These are phyloP conservation scores for Chrysodeixis includens DNA, from an alignment of 2,888 invertebrate genomes.

Conservation along the genomic window DNA sequence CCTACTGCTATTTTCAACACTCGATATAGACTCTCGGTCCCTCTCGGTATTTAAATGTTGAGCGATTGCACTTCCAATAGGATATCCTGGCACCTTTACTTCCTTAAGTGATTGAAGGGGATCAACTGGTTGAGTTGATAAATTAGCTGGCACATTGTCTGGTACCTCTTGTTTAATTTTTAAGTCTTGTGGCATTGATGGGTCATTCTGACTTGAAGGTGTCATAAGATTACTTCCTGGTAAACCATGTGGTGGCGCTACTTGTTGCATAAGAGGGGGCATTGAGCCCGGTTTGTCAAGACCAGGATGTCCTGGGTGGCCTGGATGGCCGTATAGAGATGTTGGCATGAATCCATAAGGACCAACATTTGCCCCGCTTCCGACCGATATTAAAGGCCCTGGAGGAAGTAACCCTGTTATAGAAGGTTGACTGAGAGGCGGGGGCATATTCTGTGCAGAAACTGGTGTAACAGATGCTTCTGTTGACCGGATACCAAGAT, in stretches of 20 bases:
- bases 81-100: conserved; percentile 93
- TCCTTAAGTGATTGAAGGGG: conserved; percentile 94
- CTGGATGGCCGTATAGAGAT: conserved; percentile 78
- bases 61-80: conserved; percentile 88
- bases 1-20: conserved; percentile 84
- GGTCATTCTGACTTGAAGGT: conserved; percentile 78
- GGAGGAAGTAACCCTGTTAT: conserved; percentile 89
- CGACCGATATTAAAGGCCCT: conserved; percentile 90
- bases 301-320: conserved; percentile 66
- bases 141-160: conserved; percentile 85
- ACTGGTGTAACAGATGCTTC: conserved; percentile 77
- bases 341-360: conserved; percentile 91
- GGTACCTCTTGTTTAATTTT: conserved; percentile 89
- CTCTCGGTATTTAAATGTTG: conserved; percentile 86
- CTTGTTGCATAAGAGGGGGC: conserved; percentile 81
- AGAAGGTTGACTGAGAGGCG: conserved; percentile 87
- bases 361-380: conserved; percentile 87
- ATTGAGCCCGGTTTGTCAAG: conserved; percentile 81
- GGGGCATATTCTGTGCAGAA: conserved; percentile 81
- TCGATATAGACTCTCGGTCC: conserved; percentile 85
- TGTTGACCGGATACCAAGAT: conserved; percentile 78
- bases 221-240: conserved; percentile 75
- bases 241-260: conserved; percentile 77
- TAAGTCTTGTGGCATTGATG: conserved; percentile 86
- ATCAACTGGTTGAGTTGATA: conserved; percentile 89